A percentile compares a stretch with the other conserved stretches of the same genome.
Conservation (phyloP, 1,140 invertebrate species). For the Grapholita molesta region DNA sequence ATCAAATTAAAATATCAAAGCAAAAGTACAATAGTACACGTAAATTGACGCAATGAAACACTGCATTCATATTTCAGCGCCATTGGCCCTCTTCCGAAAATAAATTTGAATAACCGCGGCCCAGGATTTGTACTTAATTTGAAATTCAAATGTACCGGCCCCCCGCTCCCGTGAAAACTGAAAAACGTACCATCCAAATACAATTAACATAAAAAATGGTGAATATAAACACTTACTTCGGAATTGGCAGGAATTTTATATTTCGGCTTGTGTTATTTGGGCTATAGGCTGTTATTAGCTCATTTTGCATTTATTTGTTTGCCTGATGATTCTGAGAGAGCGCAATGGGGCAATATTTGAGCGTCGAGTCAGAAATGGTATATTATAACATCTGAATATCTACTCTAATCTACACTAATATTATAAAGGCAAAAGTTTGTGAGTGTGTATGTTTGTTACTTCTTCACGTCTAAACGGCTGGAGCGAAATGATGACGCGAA, state of each 20-base stretch:
- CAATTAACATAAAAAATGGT: constrained; percentile 35
- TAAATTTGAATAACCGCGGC: constrained; percentile 65
- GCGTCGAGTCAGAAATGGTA: no score
- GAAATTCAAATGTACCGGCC: constrained; percentile 60
- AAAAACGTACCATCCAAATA: constrained; percentile 51
- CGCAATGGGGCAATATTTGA: no score
- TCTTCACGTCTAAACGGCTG: no score
- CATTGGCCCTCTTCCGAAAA: constrained; percentile 61
- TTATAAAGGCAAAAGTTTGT: no score
- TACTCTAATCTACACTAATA: no score
- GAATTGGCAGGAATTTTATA: constrained; percentile 6
- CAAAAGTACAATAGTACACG: constrained; percentile 12
- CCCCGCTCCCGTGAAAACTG: constrained; percentile 34
- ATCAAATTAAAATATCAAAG: not conserved
- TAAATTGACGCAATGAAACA: constrained; percentile 49
- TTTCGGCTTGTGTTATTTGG: not conserved
- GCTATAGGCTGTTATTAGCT: not conserved
- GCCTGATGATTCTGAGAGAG: no score
- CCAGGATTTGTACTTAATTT: constrained; percentile 65
- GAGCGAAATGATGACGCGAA: no score
- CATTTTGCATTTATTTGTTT: not conserved
- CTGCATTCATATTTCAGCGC: constrained; percentile 56
- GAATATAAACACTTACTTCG: constrained; percentile 29
- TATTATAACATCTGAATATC: no score
- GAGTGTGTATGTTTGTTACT: no score